Evolutionary conservation across 1,140 invertebrate genomes (phyloP).

Genomic region (Zaprionus davidi): DNA sequence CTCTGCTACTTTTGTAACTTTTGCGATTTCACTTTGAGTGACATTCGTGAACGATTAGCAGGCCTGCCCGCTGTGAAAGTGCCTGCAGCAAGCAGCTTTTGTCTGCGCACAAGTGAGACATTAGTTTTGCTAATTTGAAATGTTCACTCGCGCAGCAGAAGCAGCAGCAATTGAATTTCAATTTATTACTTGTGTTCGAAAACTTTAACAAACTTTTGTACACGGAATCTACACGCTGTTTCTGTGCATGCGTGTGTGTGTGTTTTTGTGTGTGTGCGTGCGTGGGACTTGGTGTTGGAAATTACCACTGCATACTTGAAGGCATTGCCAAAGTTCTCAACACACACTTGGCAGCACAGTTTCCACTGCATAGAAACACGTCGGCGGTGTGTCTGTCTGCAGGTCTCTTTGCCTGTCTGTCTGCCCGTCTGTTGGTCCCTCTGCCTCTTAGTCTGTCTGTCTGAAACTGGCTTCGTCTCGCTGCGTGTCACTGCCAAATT

Average conservation of each 20-base stretch:
- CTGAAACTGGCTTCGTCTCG: conserved; percentile 7
- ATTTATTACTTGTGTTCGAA: conserved; percentile 33
- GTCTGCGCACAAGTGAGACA: conserved; percentile 28
- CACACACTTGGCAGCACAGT: conserved; percentile 22
- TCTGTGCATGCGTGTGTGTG: not conserved
- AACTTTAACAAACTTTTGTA: conserved; percentile 34
- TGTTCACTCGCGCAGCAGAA: conserved; percentile 24
- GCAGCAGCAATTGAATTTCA: conserved; percentile 44
- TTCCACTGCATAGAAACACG: conserved; percentile 25
- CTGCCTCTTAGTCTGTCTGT: conserved; percentile 12
- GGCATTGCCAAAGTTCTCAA: conserved; percentile 34
- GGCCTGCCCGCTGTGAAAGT: not conserved
- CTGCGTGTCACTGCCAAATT: conserved; percentile 60
- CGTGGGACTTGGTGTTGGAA: conserved; percentile 24
- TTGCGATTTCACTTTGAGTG: not conserved
- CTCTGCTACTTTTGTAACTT: not conserved
- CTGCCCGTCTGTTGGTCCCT: not conserved
- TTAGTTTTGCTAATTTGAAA: conserved; percentile 43
- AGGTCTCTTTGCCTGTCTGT: conserved; percentile 12
- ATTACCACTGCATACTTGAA: conserved; percentile 51
- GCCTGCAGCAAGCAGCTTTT: conserved; percentile 18
- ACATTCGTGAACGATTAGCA: not conserved
- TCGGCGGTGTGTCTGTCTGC: conserved; percentile 9
- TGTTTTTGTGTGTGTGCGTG: conserved; percentile 2
- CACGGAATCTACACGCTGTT: not conserved